A percentile compares a stretch with the other conserved stretches of the same genome.
phyloP scores from a whole-genome alignment of 2,113 vertebrate genomes.

The Leucoraja erinaceus region DNA sequence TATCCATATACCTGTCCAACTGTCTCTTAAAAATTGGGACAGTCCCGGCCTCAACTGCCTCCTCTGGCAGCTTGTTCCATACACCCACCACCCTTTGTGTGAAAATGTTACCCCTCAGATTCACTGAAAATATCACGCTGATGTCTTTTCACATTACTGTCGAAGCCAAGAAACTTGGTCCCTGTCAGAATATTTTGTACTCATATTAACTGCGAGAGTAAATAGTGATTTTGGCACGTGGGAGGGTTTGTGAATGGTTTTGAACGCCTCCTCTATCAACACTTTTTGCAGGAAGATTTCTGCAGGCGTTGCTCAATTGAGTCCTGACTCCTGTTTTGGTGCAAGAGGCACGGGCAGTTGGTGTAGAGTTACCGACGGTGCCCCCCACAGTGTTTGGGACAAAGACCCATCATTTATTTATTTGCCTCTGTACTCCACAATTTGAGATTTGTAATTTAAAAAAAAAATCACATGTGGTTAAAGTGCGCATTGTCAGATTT shows the following conservation, averaged over 20 bases:
- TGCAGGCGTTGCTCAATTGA: slow-evolving; percentile 18
- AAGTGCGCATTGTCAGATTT: no score
- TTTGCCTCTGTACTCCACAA: no score
- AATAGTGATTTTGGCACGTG: slow-evolving; percentile 21
- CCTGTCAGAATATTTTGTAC: slow-evolving; percentile 5
- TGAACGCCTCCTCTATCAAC: slow-evolving; percentile 18
- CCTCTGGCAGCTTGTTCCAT: no score
- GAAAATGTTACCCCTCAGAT: no score
- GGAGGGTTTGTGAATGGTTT: slow-evolving; percentile 23
- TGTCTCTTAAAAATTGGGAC: no score
- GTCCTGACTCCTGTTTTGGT: background rate
- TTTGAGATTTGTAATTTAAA: no score
- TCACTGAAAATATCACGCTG: background rate
- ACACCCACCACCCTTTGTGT: no score
- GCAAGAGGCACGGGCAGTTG: background rate
- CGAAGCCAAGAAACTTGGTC: background rate
- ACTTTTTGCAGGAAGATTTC: background rate
- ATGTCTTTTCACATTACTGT: background rate
- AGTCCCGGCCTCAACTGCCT: no score
- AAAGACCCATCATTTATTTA: no score
- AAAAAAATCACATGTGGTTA: no score
- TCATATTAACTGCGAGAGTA: slow-evolving; percentile 17
- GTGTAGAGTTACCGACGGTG: background rate
- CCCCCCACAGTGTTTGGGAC: no score
- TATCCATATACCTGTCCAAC: no score